Conservation (phyloP, 2,113 vertebrate genomes). For the Bubo scandiacus region DNA sequence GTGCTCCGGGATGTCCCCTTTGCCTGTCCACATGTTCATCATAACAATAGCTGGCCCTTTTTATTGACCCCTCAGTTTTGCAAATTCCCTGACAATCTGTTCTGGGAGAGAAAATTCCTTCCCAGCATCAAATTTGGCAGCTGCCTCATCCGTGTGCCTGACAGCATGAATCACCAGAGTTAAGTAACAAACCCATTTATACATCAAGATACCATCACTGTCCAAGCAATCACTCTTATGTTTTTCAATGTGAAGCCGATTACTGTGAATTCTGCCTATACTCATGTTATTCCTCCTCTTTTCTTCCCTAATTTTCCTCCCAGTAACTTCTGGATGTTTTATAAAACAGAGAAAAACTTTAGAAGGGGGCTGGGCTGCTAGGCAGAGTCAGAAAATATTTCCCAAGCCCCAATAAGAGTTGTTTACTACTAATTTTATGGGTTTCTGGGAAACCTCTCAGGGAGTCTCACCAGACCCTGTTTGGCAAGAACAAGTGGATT, state of each 20-base stretch:
- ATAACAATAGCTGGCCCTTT: not conserved
- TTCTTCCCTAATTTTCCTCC: not conserved
- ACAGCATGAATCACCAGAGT: slow-evolving; percentile 63
- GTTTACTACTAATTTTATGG: slow-evolving; percentile 7
- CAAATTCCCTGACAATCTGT: slow-evolving; percentile 12
- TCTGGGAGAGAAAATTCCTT: slow-evolving; percentile 32
- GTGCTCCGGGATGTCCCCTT: not conserved
- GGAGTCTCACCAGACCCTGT: not conserved
- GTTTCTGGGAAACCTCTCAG: slow-evolving; percentile 11
- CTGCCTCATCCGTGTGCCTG: slow-evolving; percentile 41
- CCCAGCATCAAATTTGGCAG: slow-evolving; percentile 19
- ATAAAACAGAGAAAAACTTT: not conserved
- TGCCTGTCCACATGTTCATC: not conserved
- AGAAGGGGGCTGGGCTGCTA: not conserved
- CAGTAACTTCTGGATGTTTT: not conserved
- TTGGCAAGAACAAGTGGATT: not conserved
- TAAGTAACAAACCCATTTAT: slow-evolving; percentile 65
- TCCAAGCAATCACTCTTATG: slow-evolving; percentile 21
- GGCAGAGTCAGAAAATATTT: not conserved
- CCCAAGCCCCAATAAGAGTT: not conserved
- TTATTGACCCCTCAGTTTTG: not conserved
- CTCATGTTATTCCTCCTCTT: not conserved
- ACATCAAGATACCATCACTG: slow-evolving; percentile 5
- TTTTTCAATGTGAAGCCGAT: not conserved
- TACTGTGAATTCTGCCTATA: not conserved